Conservation (phyloP, 1,140 invertebrate species). For the Halictus rubicundus region DNA sequence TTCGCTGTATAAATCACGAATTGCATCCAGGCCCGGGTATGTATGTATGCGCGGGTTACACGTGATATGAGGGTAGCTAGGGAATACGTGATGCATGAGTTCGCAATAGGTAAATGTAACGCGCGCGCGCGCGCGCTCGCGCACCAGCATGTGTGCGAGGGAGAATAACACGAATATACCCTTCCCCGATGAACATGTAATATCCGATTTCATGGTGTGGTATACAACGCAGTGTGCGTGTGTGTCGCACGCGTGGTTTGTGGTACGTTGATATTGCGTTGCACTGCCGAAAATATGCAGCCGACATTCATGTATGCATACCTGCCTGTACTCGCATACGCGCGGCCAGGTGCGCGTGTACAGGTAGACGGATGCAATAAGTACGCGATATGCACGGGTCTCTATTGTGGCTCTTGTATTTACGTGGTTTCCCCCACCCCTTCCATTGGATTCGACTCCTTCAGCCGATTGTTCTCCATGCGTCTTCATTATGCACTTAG, state of each 20-base stretch:
- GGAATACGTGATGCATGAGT: slow-evolving; percentile 23
- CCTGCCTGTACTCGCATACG: neutral
- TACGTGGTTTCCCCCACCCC: too few species aligned
- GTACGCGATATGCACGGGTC: neutral
- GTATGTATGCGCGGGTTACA: neutral
- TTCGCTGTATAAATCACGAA: neutral
- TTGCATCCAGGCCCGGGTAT: neutral
- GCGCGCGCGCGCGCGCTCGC: neutral
- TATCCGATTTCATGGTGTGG: slow-evolving; percentile 14
- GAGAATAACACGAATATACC: neutral
- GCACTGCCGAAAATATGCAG: slow-evolving; percentile 25
- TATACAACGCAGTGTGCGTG: neutral
- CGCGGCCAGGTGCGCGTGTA: neutral
- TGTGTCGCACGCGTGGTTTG: slow-evolving; percentile 20
- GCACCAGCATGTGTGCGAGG: too few species aligned
- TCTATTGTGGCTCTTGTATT: neutral
- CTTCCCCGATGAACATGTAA: neutral
- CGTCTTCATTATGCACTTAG: too few species aligned
- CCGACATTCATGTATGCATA: slow-evolving; percentile 6
- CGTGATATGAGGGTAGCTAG: slow-evolving; percentile 18
- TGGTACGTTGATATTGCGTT: slow-evolving; percentile 39
- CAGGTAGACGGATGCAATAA: neutral
- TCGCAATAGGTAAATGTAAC: neutral
- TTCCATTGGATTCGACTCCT: too few species aligned
- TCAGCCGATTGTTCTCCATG: too few species aligned